Evolutionary conservation across 2,888 invertebrate species (phyloP).

Genomic region (Kuschelorhynchus macadamiae): DNA sequence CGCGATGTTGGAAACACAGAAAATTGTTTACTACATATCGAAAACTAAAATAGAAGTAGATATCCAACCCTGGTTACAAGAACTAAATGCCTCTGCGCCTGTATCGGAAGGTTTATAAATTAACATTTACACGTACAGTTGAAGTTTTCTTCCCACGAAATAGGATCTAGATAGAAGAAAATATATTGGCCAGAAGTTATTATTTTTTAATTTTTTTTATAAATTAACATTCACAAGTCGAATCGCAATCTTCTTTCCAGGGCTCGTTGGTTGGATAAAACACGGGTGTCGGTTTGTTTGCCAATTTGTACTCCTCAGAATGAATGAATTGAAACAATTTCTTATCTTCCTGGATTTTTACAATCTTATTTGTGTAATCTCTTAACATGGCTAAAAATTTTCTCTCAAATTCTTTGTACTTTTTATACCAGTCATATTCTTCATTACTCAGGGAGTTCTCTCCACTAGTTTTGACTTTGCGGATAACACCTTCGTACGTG

Average conservation of each 20-base stretch:
- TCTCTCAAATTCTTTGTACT: slow-evolving; percentile 55
- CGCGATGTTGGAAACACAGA: no score
- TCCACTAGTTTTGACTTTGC: slow-evolving; percentile 49
- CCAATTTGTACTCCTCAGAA: slow-evolving; percentile 49
- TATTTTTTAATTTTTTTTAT: no score
- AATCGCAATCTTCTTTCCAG: slow-evolving; percentile 28
- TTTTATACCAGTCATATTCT: slow-evolving; percentile 53
- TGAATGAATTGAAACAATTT: slow-evolving; percentile 53
- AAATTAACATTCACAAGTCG: slow-evolving; percentile 27
- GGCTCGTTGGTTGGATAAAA: slow-evolving; percentile 44
- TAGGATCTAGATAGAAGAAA: no score
- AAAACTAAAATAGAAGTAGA: no score
- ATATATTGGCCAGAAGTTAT: no score
- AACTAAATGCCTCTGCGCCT: no score
- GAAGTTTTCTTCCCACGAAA: no score
- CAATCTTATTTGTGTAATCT: slow-evolving; percentile 42
- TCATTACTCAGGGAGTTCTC: slow-evolving; percentile 45
- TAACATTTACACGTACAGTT: no score
- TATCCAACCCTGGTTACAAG: no score
- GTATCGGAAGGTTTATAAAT: no score
- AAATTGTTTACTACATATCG: no score
- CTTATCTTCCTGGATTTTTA: slow-evolving; percentile 27
- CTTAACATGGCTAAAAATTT: slow-evolving; percentile 51
- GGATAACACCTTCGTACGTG: slow-evolving; percentile 48
- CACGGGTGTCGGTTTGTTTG: slow-evolving; percentile 46